Evolutionary conservation across 2,888 invertebrate genomes (phyloP).

Genomic region (Drosophila putrida): DNA sequence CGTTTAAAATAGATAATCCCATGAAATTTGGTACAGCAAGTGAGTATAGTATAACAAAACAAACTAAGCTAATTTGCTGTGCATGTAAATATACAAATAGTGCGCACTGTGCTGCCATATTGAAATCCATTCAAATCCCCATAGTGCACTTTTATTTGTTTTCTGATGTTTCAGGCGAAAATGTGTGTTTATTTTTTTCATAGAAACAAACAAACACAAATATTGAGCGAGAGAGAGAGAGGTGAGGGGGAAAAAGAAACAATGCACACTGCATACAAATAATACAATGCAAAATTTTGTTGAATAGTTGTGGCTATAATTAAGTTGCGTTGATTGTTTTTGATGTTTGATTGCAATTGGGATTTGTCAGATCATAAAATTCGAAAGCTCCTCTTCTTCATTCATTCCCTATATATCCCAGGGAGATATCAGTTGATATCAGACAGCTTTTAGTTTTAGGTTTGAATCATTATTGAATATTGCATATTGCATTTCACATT

Average conservation of each 20-base stretch:
- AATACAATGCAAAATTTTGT: background rate
- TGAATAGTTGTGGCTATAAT: slow-evolving; percentile 16
- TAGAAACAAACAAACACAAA: slow-evolving; percentile 9
- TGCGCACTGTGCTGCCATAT: slow-evolving; percentile 9
- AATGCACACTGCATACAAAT: slow-evolving; percentile 6
- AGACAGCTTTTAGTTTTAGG: background rate
- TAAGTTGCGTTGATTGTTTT: slow-evolving; percentile 43
- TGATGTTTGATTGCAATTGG: slow-evolving; percentile 33
- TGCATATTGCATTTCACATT: slow-evolving; percentile 52
- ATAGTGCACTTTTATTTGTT: slow-evolving; percentile 1
- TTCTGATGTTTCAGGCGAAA: slow-evolving; percentile 6
- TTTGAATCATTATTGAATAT: slow-evolving; percentile 25
- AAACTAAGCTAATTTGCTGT: background rate
- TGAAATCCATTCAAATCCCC: slow-evolving; percentile 7
- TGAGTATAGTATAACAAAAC: background rate
- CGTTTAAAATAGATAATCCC: background rate
- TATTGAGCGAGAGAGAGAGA: background rate
- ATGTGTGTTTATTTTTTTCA: slow-evolving; percentile 20
- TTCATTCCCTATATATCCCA: background rate
- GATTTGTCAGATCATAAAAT: slow-evolving; percentile 19
- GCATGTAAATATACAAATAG: slow-evolving; percentile 13
- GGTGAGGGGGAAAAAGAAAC: background rate
- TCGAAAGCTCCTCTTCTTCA: slow-evolving; percentile 2
- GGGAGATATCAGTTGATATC: background rate
- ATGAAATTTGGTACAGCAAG: background rate